Conservation (phyloP, 1,140 invertebrate genomes). For the Pseudomyrmex dendroicus region DNA sequence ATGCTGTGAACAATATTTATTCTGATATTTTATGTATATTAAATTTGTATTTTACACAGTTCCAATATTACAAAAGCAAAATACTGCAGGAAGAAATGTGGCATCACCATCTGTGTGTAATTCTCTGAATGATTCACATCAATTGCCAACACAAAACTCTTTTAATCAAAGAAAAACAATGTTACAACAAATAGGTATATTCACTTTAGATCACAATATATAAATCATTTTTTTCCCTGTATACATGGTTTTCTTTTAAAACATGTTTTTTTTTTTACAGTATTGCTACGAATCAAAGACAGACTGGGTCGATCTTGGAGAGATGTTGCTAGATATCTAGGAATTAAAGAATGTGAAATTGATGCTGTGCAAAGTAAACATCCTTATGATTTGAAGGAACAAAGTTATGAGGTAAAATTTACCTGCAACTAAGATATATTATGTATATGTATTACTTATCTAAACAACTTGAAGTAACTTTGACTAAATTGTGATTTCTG, state of each 20-base stretch:
- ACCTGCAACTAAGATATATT: constrained; percentile 2
- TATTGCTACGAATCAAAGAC: constrained; percentile 75
- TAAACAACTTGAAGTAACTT: neutral
- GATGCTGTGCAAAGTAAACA: constrained; percentile 83
- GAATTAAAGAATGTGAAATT: constrained; percentile 84
- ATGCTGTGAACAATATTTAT: no score
- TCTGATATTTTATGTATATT: no score
- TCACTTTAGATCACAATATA: neutral
- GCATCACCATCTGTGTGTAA: neutral
- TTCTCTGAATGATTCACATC: neutral
- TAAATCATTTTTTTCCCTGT: neutral
- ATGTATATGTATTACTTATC: constrained; percentile 23
- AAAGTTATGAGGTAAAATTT: constrained; percentile 72
- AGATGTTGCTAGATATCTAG: constrained; percentile 85
- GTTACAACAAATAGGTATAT: constrained; percentile 56
- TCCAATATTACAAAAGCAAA: no score
- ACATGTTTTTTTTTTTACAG: constrained; percentile 69
- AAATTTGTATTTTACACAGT: no score
- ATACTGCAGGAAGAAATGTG: no score
- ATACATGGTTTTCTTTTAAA: neutral
- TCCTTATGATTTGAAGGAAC: constrained; percentile 69
- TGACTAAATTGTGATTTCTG: constrained; percentile 47
- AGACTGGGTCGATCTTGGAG: constrained; percentile 86
- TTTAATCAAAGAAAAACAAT: neutral
- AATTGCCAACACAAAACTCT: neutral